Evolutionary conservation across 2,888 invertebrate species (phyloP), one percentile per base, ranked within the genome.

Genomic region (Chorisops tibialis): DNA sequence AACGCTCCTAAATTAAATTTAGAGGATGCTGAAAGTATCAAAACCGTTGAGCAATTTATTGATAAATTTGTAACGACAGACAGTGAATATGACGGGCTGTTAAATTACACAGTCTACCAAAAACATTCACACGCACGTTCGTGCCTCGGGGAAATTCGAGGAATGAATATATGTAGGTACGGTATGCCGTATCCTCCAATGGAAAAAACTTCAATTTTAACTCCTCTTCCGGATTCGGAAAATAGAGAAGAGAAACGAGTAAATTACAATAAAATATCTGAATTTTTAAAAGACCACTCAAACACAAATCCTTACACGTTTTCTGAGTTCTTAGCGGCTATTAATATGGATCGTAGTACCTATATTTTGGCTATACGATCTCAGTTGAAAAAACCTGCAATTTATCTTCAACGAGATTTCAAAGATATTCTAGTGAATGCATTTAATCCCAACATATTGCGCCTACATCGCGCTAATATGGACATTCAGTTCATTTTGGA

Each of bases 401-500:
- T 54, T 12, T 61, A 38, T 2, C 48, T 48, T 3, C 9, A 22
- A 12, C 2, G 5, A 22, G 14, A 22, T 9, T 22, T 21, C 12
- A 21, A 24, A 4, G 43, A 43, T 16, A 43, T 18, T 3, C 16
- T 43, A 12, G 24, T 67, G n/a, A 69, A 69, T 65, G 51, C 67
- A 37, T 69, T 59, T 61, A 65, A 63, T 30, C 14, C 19, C 58
- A 67, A 63, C 68, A 64, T 72, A 45, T 43, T 72, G 41, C 47
- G 22, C 4, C 22, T 47, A n/a, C 62, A 12, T 16, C 50, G 65
- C 39, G 72, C 75, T 5, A 75, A 75, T 61, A 71, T 73, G 69
- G 75, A 75, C 66, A 65, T 72, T n/a, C 75, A 76, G 61, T 75
- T 68, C 66, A 69, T 74, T 1, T 50, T 69, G 12, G 71, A 74